phyloP scores from a whole-genome alignment of 1,140 invertebrate genomes.

The Drosophila orosa region DNA sequence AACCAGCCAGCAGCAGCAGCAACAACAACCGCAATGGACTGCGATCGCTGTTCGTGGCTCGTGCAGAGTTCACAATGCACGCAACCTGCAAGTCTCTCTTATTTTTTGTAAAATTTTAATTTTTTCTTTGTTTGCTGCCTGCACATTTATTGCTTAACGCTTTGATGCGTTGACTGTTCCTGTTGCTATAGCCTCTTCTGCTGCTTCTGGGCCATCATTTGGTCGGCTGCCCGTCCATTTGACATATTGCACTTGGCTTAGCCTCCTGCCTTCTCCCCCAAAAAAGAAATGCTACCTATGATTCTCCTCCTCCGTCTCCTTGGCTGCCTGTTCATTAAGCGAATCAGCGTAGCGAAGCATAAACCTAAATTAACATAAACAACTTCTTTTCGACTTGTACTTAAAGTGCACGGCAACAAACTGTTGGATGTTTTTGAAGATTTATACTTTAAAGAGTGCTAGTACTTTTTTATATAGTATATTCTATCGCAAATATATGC shows the following conservation, averaged over 20 bases:
- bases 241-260: slow-evolving; percentile 74
- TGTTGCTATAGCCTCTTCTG: slow-evolving; percentile 16
- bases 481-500: too few relatives aligned
- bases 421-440: not conserved
- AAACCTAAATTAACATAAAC: slow-evolving; percentile 80
- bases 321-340: slow-evolving; percentile 72
- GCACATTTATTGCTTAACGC: slow-evolving; percentile 81
- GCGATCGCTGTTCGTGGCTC: slow-evolving; percentile 71
- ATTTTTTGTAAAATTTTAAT: slow-evolving; percentile 25
- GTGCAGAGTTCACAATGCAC: slow-evolving; percentile 80
- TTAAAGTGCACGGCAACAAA: slow-evolving; percentile 5
- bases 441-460: too few relatives aligned
- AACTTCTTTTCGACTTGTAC: slow-evolving; percentile 74
- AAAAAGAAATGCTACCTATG: slow-evolving; percentile 1
- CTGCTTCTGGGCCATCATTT: slow-evolving; percentile 49
- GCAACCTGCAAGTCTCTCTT: slow-evolving; percentile 50
- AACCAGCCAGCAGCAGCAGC: slow-evolving; percentile 16
- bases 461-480: too few relatives aligned
- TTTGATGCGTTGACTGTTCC: slow-evolving; percentile 73
- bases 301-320: not conserved
- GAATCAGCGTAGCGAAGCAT: slow-evolving; percentile 80
- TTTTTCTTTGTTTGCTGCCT: slow-evolving; percentile 38
- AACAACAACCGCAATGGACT: slow-evolving; percentile 9
- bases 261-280: slow-evolving; percentile 3
- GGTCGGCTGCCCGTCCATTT: slow-evolving; percentile 65